Percentiles rank a stretch among this genome's conserved stretches.
These are phyloP conservation scores for Lasaia peninsularis DNA, from an alignment of 1,140 invertebrate genomes.

Conservation along the genomic window DNA sequence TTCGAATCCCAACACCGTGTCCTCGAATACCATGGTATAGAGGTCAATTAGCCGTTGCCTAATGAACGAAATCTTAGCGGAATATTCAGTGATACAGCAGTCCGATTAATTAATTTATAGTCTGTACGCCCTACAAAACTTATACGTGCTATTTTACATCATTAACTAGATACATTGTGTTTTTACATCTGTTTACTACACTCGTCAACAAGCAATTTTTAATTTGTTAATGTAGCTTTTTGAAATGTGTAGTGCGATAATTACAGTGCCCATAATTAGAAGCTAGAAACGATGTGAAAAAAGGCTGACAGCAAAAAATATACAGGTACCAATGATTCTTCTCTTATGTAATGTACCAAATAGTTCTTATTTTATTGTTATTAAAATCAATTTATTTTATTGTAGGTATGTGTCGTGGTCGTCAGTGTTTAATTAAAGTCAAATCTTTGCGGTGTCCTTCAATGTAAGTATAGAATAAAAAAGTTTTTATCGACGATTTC, in stretches of 20 bases:
- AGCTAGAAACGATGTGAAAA: background rate
- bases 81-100: conserved; percentile 12
- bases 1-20: background rate
- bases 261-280: background rate
- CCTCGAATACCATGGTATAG: background rate
- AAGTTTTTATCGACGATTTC: too few species aligned
- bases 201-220: conserved; percentile 1
- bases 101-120: conserved; percentile 10
- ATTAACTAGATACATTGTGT: conserved; percentile 8
- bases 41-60: conserved; percentile 10
- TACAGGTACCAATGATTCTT: background rate
- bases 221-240: background rate
- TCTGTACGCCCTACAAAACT: background rate
- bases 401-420: too few species aligned
- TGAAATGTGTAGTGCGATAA: background rate
- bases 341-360: too few species aligned
- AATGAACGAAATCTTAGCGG: conserved; percentile 8
- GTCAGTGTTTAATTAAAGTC: too few species aligned
- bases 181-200: conserved; percentile 5
- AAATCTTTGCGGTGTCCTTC: too few species aligned
- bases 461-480: too few species aligned
- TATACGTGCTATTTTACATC: conserved; percentile 9
- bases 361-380: too few species aligned
- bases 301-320: background rate
- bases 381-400: too few species aligned